These are phyloP conservation scores for Chrysolophus pictus DNA, from an alignment of 2,797 vertebrate species.

Conservation along the genomic window DNA sequence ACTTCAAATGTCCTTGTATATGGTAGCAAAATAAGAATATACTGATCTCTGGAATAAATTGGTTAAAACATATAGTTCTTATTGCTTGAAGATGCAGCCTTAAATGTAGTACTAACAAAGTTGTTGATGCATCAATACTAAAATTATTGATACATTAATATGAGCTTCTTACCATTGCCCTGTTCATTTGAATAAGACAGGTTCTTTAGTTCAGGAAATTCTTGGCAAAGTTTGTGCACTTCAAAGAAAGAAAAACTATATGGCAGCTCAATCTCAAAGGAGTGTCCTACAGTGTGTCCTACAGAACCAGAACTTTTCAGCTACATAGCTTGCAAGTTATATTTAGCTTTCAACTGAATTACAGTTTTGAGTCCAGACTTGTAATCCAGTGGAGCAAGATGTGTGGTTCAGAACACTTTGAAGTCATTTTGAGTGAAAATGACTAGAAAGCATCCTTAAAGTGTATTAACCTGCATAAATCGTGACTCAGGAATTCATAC, in stretches of 20 bases:
- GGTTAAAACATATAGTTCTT: not conserved
- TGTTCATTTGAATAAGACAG: not conserved
- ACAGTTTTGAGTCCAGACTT: not conserved
- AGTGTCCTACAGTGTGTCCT: not conserved
- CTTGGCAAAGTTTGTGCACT: not conserved
- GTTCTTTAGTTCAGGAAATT: not conserved
- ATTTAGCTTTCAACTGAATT: not conserved
- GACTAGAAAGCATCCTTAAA: not conserved
- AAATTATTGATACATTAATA: not conserved
- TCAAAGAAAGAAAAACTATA: not conserved
- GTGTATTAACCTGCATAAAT: not conserved
- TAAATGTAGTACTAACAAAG: not conserved
- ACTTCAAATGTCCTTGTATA: not conserved
- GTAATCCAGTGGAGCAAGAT: not conserved
- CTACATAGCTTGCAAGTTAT: not conserved
- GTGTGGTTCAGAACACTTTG: not conserved
- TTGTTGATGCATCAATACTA: not conserved
- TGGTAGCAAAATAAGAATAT: not conserved
- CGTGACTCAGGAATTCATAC: not conserved
- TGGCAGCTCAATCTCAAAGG: constrained; percentile 25
- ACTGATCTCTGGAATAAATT: not conserved
- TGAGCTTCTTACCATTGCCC: not conserved
- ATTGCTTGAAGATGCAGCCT: not conserved
- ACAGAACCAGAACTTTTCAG: constrained; percentile 19
- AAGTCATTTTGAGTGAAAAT: not conserved